Conservation (phyloP, 1,140 invertebrate genomes). For the Drosophila asahinai region DNA sequence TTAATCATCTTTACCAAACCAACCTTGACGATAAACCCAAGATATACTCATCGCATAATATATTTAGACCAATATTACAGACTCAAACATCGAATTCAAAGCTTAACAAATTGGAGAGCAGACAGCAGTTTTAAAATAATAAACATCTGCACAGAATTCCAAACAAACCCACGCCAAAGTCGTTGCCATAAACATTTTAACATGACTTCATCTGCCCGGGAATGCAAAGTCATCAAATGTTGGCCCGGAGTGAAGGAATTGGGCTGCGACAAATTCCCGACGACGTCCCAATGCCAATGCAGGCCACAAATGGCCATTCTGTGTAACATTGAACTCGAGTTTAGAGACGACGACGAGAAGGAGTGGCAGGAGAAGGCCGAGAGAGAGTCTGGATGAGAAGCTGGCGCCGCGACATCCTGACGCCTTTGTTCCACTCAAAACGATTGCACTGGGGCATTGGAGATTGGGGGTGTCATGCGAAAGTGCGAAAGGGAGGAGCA, state of each 20-base stretch:
- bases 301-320: conserved; percentile 55
- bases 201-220: conserved; percentile 36
- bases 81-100: not conserved
- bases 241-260: conserved; percentile 22
- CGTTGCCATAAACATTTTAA: conserved; percentile 1
- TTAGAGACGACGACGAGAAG: conserved; percentile 18
- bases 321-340: conserved; percentile 57
- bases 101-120: not conserved
- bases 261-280: conserved; percentile 39
- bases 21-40: no score
- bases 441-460: conserved; percentile 37
- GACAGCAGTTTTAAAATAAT: conserved; percentile 1
- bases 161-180: conserved; percentile 3
- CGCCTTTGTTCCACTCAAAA: conserved; percentile 62
- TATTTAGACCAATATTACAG: not conserved
- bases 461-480: not conserved
- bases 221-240: conserved; percentile 40
- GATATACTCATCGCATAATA: no score
- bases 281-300: conserved; percentile 47
- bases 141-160: conserved; percentile 6
- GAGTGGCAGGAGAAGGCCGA: not conserved
- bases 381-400: conserved; percentile 32
- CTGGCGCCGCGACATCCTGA: conserved; percentile 75
- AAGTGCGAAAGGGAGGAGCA: conserved; percentile 3
- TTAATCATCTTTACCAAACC: no score